Conservation (phyloP, 2,797 vertebrate genomes). For the Manis crassicaudata region DNA sequence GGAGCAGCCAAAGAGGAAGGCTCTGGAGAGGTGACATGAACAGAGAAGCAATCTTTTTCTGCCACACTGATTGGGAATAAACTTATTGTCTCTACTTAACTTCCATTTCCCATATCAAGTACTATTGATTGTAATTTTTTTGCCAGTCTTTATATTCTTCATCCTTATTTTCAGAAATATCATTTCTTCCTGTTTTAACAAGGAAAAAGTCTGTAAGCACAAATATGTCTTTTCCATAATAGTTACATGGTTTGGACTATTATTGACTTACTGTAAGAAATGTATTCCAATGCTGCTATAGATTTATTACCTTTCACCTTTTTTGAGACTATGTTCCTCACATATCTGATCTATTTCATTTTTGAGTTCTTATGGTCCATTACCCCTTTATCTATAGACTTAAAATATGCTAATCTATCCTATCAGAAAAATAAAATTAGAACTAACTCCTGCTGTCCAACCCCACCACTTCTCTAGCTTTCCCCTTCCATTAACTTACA, state of each 20-base stretch:
- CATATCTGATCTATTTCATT: background rate
- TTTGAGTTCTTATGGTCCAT: background rate
- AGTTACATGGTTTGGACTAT: background rate
- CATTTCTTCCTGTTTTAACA: background rate
- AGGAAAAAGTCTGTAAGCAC: background rate
- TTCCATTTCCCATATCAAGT: background rate
- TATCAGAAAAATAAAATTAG: background rate
- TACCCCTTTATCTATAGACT: background rate
- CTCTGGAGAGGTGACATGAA: background rate
- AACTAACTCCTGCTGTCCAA: background rate
- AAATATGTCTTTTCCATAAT: too few relatives aligned
- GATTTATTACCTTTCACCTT: background rate
- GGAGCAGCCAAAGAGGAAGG: background rate
- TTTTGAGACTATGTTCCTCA: background rate
- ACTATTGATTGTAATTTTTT: background rate
- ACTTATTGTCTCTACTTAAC: background rate
- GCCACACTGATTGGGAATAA: background rate
- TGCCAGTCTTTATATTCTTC: background rate
- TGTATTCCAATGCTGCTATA: background rate
- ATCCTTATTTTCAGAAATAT: conserved; percentile 7
- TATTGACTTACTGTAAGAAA: background rate
- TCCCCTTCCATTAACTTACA: background rate
- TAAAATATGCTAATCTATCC: background rate
- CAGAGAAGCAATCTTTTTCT: background rate
- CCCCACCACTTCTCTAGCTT: background rate